phyloP scores from a whole-genome alignment of 2,888 invertebrate genomes.

The Cheilosia pagana region DNA sequence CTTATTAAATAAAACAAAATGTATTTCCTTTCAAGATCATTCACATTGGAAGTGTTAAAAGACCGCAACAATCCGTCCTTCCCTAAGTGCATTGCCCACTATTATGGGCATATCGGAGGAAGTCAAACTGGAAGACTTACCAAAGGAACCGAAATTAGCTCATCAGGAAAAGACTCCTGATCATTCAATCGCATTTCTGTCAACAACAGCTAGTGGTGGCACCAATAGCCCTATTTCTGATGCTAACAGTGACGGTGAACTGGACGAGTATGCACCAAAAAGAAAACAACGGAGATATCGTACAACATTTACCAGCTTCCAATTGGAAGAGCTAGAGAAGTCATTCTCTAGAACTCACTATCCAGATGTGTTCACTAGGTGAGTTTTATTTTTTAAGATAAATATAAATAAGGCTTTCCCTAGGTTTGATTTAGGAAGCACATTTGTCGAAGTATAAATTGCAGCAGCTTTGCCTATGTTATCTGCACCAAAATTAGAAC shows the following conservation, averaged over 20 bases:
- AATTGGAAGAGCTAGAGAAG: conserved; percentile 97
- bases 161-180: conserved; percentile 83
- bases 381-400: conserved; percentile 78
- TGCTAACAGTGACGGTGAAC: conserved; percentile 87
- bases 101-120: conserved; percentile 85
- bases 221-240: conserved; percentile 85
- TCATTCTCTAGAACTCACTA: conserved; percentile 99
- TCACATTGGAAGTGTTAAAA: neutral
- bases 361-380: conserved; percentile 99
- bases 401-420: neutral
- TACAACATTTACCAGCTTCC: conserved; percentile 97
- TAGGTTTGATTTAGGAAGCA: neutral
- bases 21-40: conserved; percentile 5
- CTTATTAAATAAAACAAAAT: neutral
- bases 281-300: conserved; percentile 95
- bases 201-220: conserved; percentile 82
- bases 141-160: conserved; percentile 83
- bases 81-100: conserved; percentile 59
- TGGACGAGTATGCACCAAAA: conserved; percentile 93
- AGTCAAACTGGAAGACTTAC: conserved; percentile 84
- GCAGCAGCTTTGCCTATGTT: too few species aligned
- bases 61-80: conserved; percentile 30
- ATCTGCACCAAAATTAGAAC: too few species aligned
- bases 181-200: conserved; percentile 82
- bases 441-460: too few species aligned